Conservation (phyloP, 2,113 vertebrate genomes). For the Hyla sarda region DNA sequence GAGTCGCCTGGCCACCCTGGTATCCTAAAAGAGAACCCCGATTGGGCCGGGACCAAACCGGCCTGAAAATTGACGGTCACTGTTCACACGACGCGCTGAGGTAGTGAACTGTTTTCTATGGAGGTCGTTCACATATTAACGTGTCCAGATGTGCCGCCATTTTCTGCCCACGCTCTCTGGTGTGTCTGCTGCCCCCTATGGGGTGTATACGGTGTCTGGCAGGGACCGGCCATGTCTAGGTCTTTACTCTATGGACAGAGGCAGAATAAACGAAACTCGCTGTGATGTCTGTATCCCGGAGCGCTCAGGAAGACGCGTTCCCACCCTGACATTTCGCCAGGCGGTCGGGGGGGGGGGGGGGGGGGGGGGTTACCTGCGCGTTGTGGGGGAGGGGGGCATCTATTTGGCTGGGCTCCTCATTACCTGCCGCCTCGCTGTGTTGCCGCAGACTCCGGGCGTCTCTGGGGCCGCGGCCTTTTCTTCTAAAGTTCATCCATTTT, state of each 20-base stretch:
- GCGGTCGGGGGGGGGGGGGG: constrained; percentile 7
- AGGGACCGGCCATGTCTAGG: no score
- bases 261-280: constrained; percentile 31
- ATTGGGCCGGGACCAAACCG: no score
- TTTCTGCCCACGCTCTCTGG: no score
- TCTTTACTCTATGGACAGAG: background rate
- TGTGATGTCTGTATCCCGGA: background rate
- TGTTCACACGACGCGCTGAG: no score
- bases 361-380: constrained; percentile 38
- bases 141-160: no score
- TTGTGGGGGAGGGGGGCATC: constrained; percentile 48
- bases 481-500: constrained; percentile 47
- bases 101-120: no score
- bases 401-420: constrained; percentile 45
- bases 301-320: constrained; percentile 54
- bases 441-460: background rate
- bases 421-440: constrained; percentile 6
- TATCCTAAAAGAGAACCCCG: no score
- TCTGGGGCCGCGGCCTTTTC: constrained; percentile 40
- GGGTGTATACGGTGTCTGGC: no score
- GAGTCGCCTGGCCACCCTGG: no score
- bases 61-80: no score
- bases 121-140: no score
- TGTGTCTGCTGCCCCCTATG: no score
- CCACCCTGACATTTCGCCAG: constrained; percentile 60